These are phyloP conservation scores for Chlamydotis undulata DNA, from an alignment of 2,113 vertebrate species.

Conservation along the genomic window DNA sequence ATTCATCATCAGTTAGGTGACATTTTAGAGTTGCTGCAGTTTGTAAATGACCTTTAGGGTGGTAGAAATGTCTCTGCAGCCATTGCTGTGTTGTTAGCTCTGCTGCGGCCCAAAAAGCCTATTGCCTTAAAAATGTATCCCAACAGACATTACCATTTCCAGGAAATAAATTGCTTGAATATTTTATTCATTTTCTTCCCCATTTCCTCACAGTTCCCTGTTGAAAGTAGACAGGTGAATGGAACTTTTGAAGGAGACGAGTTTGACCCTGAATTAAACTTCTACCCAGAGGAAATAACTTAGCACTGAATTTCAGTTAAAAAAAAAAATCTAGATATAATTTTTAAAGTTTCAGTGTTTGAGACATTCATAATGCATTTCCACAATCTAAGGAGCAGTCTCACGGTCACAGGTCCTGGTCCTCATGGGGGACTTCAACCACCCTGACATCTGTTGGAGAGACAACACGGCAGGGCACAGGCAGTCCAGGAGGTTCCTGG, in stretches of 20 bases:
- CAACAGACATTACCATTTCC: neutral
- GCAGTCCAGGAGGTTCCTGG: no score
- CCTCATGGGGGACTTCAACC: no score
- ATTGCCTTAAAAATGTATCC: neutral
- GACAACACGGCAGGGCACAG: no score
- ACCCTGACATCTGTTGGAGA: no score
- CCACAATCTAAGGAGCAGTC: neutral
- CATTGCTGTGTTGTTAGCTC: neutral
- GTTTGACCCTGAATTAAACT: neutral
- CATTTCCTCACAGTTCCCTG: neutral
- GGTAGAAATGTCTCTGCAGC: neutral
- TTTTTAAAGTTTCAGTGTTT: neutral
- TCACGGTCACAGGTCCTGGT: no score
- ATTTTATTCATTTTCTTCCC: neutral
- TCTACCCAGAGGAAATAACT: neutral
- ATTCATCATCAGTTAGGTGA: neutral
- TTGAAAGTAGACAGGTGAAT: neutral
- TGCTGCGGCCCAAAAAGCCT: neutral
- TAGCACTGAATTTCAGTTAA: neutral
- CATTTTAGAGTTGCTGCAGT: neutral
- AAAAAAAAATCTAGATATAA: neutral
- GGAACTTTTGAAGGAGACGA: neutral
- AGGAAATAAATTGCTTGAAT: neutral
- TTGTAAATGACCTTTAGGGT: constrained; percentile 29
- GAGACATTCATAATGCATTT: neutral